phyloP scores from a whole-genome alignment of 2,888 invertebrate species.

The Tyria jacobaeae region DNA sequence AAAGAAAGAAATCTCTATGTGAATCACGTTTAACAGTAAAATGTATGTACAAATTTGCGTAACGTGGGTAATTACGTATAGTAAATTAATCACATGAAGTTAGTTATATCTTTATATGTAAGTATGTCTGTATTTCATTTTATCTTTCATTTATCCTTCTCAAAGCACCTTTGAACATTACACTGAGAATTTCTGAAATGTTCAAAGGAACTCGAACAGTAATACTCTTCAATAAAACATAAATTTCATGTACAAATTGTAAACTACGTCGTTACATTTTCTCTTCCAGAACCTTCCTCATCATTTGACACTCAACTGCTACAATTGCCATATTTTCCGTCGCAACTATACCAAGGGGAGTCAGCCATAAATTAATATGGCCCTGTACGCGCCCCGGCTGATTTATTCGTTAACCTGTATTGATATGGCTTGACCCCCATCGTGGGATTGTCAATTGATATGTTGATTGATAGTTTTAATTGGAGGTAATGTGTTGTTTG shows the following conservation, averaged over 20 bases:
- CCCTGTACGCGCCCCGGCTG: constrained; percentile 73
- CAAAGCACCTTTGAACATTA: no score
- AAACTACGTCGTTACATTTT: constrained; percentile 1
- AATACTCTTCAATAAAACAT: background rate
- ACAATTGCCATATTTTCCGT: constrained; percentile 46
- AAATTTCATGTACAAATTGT: background rate
- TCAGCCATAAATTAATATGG: constrained; percentile 76
- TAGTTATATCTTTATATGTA: no score
- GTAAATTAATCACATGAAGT: no score
- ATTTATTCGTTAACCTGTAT: constrained; percentile 84
- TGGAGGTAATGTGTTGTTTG: constrained; percentile 12
- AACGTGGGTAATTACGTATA: background rate
- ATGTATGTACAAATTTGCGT: background rate
- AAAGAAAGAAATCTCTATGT: no score
- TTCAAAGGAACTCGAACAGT: background rate
- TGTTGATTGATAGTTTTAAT: constrained; percentile 37
- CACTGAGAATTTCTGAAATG: no score
- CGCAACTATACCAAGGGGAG: constrained; percentile 58
- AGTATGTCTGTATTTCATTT: no score
- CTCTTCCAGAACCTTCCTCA: constrained; percentile 30
- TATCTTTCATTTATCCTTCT: no score
- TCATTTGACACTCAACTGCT: constrained; percentile 45
- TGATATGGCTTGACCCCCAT: constrained; percentile 78
- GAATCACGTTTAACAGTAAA: no score
- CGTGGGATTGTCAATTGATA: constrained; percentile 62